phyloP scores from a whole-genome alignment of 2,113 vertebrate species.

The Picathartes gymnocephalus region DNA sequence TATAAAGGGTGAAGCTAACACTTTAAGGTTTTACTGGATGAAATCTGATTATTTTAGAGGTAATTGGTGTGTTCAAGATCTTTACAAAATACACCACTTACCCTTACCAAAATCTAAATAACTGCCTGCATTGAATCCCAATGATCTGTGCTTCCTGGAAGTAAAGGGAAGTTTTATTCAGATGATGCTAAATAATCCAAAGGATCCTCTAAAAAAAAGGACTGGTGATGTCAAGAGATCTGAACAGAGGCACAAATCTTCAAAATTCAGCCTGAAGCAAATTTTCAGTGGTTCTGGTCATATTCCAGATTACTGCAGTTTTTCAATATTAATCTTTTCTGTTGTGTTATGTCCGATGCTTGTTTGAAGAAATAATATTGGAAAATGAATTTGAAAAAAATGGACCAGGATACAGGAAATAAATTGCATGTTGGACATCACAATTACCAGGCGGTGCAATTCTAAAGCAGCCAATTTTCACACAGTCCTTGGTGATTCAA shows the following conservation, averaged over 20 bases:
- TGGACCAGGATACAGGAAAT: not conserved
- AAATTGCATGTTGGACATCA: not conserved
- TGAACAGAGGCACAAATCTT: not conserved
- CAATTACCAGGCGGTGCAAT: not conserved
- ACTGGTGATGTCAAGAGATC: not conserved
- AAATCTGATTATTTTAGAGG: not conserved
- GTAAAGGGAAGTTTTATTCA: not conserved
- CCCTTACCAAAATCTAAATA: not conserved
- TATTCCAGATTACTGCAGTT: not conserved
- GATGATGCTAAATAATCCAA: not conserved
- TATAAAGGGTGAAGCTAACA: not conserved
- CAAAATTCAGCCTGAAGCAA: not conserved
- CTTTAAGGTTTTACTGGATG: not conserved
- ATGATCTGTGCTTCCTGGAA: not conserved
- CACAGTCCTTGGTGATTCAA: not conserved
- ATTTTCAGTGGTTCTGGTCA: not conserved
- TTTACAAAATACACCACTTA: not conserved
- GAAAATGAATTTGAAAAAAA: not conserved
- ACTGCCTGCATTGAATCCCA: not conserved
- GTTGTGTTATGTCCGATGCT: rapidly evolving
- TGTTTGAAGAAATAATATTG: not conserved
- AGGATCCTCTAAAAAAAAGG: not conserved
- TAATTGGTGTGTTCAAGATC: not conserved
- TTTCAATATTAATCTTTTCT: not conserved
- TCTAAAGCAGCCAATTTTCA: not conserved